Conservation (phyloP, 2,888 invertebrate species). For the Pomacea canaliculata region DNA sequence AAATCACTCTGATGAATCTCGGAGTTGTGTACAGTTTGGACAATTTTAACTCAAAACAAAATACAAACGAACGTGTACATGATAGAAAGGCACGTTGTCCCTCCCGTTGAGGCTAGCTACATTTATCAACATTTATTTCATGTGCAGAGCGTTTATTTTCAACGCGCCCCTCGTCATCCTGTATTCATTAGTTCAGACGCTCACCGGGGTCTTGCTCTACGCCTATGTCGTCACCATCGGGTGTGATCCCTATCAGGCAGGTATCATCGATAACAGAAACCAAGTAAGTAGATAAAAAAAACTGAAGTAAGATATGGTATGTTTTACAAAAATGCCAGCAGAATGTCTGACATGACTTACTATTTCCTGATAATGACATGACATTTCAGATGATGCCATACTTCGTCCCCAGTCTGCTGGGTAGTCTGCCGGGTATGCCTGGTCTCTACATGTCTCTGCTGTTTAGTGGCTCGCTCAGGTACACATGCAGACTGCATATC, state of each 20-base stretch:
- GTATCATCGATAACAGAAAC: conserved; percentile 44
- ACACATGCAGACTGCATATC: not conserved
- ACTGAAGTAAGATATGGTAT: too few relatives aligned
- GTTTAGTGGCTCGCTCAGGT: conserved; percentile 38
- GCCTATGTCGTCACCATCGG: conserved; percentile 42
- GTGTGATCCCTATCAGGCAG: conserved; percentile 47
- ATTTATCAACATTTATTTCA: too few relatives aligned
- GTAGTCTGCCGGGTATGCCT: conserved; percentile 40
- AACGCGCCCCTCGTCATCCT: conserved; percentile 41
- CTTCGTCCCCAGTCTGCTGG: conserved; percentile 36
- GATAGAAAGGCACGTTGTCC: too few relatives aligned
- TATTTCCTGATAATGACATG: not conserved
- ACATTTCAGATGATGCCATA: conserved; percentile 7
- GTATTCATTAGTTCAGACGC: conserved; percentile 36
- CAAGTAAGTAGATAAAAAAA: conserved; percentile 35
- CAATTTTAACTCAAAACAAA: too few relatives aligned
- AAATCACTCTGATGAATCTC: too few relatives aligned
- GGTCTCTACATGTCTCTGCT: conserved; percentile 48
- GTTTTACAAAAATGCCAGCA: too few relatives aligned
- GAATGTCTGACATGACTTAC: too few relatives aligned
- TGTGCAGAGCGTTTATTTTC: too few relatives aligned
- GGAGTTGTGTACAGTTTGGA: too few relatives aligned
- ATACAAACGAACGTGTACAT: too few relatives aligned
- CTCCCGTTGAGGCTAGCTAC: too few relatives aligned
- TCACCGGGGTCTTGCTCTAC: conserved; percentile 46